These are phyloP conservation scores for Ceraclea dissimilis DNA, from an alignment of 2,888 invertebrate genomes.

Conservation along the genomic window DNA sequence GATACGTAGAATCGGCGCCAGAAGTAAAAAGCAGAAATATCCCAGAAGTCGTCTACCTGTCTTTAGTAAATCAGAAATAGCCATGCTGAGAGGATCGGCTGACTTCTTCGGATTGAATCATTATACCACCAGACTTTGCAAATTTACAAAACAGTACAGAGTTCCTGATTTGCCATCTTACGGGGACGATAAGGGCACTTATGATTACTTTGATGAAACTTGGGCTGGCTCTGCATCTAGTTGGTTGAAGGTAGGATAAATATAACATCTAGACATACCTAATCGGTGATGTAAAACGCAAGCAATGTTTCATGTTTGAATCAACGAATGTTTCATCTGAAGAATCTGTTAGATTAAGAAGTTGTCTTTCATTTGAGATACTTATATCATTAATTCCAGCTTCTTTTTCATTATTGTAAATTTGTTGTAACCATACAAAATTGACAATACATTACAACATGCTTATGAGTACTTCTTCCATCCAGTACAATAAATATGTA, in stretches of 20 bases:
- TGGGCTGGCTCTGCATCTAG: constrained; percentile 46
- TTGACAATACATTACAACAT: too few species aligned
- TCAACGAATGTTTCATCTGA: too few species aligned
- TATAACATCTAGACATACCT: too few species aligned
- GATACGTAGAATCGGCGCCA: constrained; percentile 48
- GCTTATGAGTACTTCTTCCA: too few species aligned
- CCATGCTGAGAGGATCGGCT: constrained; percentile 50
- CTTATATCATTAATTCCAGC: neutral
- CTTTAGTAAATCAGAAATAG: constrained; percentile 54
- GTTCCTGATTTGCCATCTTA: constrained; percentile 36
- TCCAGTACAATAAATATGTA: too few species aligned
- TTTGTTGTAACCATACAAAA: too few species aligned
- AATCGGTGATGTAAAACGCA: too few species aligned
- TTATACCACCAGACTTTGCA: constrained; percentile 47
- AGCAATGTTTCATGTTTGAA: too few species aligned
- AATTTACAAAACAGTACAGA: constrained; percentile 27
- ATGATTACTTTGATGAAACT: constrained; percentile 35
- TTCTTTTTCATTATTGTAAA: too few species aligned
- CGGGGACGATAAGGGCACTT: constrained; percentile 38
- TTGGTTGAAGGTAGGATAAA: constrained; percentile 43
- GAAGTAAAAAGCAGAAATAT: constrained; percentile 53
- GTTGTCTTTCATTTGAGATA: neutral
- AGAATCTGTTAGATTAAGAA: neutral
- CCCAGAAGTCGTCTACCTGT: constrained; percentile 53
- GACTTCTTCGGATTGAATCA: constrained; percentile 64